A percentile compares a stretch with the other conserved stretches of the same genome.
phyloP scores from a whole-genome alignment of 2,888 invertebrate species.

The Gastrophysa polygoni region DNA sequence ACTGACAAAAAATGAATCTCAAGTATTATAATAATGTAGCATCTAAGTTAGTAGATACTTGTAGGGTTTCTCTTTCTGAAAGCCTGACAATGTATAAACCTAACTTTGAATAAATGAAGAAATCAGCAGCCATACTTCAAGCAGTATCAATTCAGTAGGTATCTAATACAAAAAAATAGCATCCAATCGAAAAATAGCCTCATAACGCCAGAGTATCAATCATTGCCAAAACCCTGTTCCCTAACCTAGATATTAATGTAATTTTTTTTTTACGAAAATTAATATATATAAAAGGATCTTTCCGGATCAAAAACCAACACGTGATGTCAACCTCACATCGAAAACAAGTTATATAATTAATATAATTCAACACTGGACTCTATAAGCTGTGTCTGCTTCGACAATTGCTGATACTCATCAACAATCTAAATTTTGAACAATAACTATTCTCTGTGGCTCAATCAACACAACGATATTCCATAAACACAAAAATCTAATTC shows the following conservation, averaged over 20 bases:
- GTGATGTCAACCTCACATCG: constrained; percentile 49
- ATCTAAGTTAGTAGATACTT: no score
- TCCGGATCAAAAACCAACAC: constrained; percentile 8
- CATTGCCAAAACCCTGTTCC: constrained; percentile 49
- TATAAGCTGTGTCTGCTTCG: constrained; percentile 34
- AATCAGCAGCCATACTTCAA: constrained; percentile 50
- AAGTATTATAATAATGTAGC: no score
- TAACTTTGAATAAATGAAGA: no score
- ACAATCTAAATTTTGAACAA: no score
- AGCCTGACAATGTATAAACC: no score
- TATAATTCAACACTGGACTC: constrained; percentile 51
- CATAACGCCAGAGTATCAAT: constrained; percentile 45
- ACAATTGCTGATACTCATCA: constrained; percentile 53
- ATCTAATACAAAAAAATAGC: constrained; percentile 20
- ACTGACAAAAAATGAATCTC: no score
- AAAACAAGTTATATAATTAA: constrained; percentile 47
- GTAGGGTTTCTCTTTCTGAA: no score
- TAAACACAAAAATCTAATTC: constrained; percentile 34
- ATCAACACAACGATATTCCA: constrained; percentile 42
- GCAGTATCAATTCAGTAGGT: neutral
- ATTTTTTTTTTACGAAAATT: constrained; percentile 16
- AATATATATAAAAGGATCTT: constrained; percentile 29
- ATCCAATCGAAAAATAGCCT: constrained; percentile 18
- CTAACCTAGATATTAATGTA: constrained; percentile 44
- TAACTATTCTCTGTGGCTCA: constrained; percentile 4